These are phyloP conservation scores for Gulo gulo DNA, from an alignment of 2,113 vertebrate species.

Conservation along the genomic window DNA sequence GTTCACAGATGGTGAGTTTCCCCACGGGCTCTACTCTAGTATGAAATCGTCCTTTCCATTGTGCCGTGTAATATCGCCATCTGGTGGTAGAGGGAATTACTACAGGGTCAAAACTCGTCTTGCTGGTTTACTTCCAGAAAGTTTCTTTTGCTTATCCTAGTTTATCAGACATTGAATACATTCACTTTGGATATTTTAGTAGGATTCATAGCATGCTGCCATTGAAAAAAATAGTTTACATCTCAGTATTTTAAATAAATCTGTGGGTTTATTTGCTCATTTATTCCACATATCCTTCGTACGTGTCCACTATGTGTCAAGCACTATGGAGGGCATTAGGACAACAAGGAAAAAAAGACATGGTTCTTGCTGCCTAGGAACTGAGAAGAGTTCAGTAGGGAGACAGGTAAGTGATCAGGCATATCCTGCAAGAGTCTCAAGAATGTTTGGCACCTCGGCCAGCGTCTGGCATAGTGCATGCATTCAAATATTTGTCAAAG, in stretches of 20 bases:
- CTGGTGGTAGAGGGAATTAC: constrained; percentile 47
- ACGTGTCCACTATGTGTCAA: not conserved
- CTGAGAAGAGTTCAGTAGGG: not conserved
- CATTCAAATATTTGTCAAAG: not conserved
- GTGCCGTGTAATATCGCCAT: constrained; percentile 21
- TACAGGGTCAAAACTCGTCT: not conserved
- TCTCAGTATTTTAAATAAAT: constrained; percentile 9
- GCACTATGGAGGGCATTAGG: not conserved
- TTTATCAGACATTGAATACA: not conserved
- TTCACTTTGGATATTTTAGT: not conserved
- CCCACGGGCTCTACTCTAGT: not conserved
- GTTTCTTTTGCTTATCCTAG: not conserved
- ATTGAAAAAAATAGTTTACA: not conserved
- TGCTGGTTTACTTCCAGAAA: not conserved
- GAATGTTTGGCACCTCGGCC: not conserved
- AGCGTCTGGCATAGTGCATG: not conserved
- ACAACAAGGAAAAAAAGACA: not conserved
- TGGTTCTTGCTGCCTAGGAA: not conserved
- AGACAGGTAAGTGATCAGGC: not conserved
- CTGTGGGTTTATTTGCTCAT: not conserved
- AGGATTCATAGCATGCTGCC: not conserved
- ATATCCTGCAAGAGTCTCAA: not conserved
- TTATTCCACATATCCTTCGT: not conserved
- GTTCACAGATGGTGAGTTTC: constrained; percentile 24
- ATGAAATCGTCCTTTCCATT: not conserved